Base-by-base conservation (phyloP, 2,888 invertebrate genomes). In the Lissocephala sabroskyi region DNA sequence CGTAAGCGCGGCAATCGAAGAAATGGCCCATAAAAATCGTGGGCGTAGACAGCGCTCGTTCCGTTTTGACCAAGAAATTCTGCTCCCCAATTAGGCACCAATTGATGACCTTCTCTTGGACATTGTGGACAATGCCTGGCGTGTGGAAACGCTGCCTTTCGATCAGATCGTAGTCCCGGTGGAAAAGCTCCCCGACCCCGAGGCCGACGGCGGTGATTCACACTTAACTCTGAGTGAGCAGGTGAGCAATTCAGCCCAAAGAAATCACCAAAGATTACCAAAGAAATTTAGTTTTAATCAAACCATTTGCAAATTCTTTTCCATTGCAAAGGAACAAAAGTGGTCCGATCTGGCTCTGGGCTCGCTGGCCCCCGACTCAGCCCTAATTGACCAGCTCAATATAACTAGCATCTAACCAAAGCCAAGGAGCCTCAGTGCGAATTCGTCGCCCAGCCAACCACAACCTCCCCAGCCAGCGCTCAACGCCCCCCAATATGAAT, bases 121-220 rank as follows among this genome's bases (percentile, higher is more conserved):
- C 67, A 82, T 85, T 65, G 62, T 85, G 62, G 96, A 96, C 82
- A 92, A 94, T 75, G 90, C 90, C 73, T 97, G 97, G 97, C 88
- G 93, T 46, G 89, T 92, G 52, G 96, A 96, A 79, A 87, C 89
- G 68, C 85, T 95, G 37, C 94, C 94, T 2, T 88, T 90, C 68
- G 96, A 96, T 83, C 95, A 96, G 79, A 94, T 94, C 65, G 80
- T 86, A 45, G 96, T 97, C 4, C 97, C 97, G 1, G 82, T 91
- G 41, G 90, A 92, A 78, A 96, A 97, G 85, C 86, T 97, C 41
- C 95, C 97, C 1, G 97, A 97, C 86, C 94, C 94, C 0, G 95
- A 95, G 82, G 94, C 95, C 1, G 97, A 97, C 83, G 93, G 93
- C 65, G 95, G 94, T 16, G 96, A 96, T 85, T 92, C 94, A 2